Conservation (phyloP, 2,888 invertebrate species). For the Bugulina stolonifera region DNA sequence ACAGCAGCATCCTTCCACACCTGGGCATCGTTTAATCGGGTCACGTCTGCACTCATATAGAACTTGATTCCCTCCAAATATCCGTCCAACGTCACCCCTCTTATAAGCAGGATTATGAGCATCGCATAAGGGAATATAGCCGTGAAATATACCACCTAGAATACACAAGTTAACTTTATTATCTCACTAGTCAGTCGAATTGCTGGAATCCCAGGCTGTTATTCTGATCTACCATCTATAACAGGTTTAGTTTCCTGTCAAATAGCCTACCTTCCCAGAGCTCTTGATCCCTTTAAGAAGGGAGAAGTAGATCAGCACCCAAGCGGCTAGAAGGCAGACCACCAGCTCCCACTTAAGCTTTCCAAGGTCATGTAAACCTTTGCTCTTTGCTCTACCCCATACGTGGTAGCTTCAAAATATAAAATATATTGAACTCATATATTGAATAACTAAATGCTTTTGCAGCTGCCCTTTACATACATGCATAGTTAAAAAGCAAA, state of each 20-base stretch:
- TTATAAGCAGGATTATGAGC: constrained; percentile 41
- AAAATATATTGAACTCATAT: too few relatives aligned
- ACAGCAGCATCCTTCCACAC: constrained; percentile 52
- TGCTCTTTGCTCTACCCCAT: constrained; percentile 33
- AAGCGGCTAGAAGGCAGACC: constrained; percentile 38
- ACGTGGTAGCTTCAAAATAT: too few relatives aligned
- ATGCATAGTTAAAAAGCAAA: too few relatives aligned
- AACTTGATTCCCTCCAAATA: constrained; percentile 42
- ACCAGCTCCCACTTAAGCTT: constrained; percentile 37
- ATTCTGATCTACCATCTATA: too few relatives aligned
- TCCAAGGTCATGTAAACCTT: constrained; percentile 34
- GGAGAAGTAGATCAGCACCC: constrained; percentile 36
- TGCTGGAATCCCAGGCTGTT: too few relatives aligned
- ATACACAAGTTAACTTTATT: too few relatives aligned
- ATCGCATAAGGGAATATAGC: constrained; percentile 48
- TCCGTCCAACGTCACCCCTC: constrained; percentile 41
- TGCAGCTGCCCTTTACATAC: too few relatives aligned
- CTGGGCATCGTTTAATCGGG: constrained; percentile 37
- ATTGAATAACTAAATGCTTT: too few relatives aligned
- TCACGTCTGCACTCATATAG: constrained; percentile 43
- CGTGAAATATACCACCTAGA: constrained; percentile 45
- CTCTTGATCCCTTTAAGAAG: constrained; percentile 39
- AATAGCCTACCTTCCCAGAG: constrained; percentile 40
- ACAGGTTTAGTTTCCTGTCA: too few relatives aligned
- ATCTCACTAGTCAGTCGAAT: too few relatives aligned